phyloP scores from a whole-genome alignment of 2,888 invertebrate species.

The Cylindroiulus punctatus region DNA sequence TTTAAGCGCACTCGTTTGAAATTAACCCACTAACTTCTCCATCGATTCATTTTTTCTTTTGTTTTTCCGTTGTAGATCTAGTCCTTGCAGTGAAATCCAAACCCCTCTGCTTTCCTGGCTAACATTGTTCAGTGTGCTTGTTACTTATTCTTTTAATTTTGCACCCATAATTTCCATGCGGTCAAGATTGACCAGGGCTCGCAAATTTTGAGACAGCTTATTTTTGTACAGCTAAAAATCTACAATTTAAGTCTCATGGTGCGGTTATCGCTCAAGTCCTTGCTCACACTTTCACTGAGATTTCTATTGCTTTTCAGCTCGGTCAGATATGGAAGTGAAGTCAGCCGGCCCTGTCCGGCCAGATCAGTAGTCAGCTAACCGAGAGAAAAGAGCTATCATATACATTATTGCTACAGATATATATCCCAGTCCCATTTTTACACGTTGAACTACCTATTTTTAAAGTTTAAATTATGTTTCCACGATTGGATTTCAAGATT shows the following conservation, averaged over 20 bases:
- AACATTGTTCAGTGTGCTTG: constrained; percentile 19
- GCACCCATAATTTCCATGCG: neutral
- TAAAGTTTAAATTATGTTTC: constrained; percentile 42
- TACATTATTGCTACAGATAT: constrained; percentile 35
- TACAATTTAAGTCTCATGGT: neutral
- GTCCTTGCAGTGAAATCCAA: constrained; percentile 27
- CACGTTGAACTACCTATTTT: constrained; percentile 36
- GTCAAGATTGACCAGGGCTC: neutral
- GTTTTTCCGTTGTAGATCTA: constrained; percentile 45
- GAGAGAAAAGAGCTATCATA: neutral
- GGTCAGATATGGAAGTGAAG: constrained; percentile 45
- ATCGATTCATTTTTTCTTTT: constrained; percentile 1
- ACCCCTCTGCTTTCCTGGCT: constrained; percentile 14
- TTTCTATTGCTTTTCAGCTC: constrained; percentile 15
- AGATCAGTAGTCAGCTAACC: constrained; percentile 30
- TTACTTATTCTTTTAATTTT: neutral
- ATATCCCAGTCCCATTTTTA: constrained; percentile 43
- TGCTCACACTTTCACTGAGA: neutral
- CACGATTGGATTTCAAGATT: neutral
- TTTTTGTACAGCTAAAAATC: neutral
- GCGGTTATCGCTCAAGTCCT: neutral
- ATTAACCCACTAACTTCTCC: neutral
- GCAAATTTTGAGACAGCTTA: neutral
- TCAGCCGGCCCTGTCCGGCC: neutral
- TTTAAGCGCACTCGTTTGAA: neutral